phyloP scores from a whole-genome alignment of 2,113 vertebrate genomes.

The Corythoichthys intestinalis region DNA sequence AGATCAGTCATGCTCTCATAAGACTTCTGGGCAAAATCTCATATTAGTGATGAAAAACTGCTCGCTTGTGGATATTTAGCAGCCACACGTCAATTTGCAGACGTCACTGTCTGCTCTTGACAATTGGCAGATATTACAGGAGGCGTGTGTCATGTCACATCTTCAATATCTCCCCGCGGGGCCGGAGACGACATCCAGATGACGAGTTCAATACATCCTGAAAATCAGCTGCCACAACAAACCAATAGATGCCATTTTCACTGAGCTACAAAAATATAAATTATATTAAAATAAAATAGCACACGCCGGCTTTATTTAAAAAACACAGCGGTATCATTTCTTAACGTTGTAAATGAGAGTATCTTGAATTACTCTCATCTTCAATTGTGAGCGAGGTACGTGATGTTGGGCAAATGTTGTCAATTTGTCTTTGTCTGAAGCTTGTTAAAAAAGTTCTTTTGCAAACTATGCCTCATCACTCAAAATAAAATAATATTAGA shows the following conservation, averaged over 20 bases:
- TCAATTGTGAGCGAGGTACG: too few relatives aligned
- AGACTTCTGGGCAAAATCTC: conserved; percentile 26
- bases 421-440: too few relatives aligned
- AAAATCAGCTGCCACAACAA: conserved; percentile 13
- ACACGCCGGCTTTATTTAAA: not conserved
- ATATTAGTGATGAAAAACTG: conserved; percentile 38
- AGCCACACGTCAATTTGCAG: conserved; percentile 41
- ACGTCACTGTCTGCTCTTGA: conserved; percentile 35
- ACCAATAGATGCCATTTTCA: conserved; percentile 4
- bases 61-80: conserved; percentile 35
- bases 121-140: conserved; percentile 36
- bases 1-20: conserved; percentile 20
- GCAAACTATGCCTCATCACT: too few relatives aligned
- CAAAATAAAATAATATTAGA: too few relatives aligned
- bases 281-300: not conserved
- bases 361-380: too few relatives aligned
- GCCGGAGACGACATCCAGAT: conserved; percentile 33
- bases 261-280: not conserved
- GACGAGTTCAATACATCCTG: conserved; percentile 23
- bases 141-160: conserved; percentile 47
- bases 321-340: too few relatives aligned
- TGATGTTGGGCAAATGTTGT: too few relatives aligned
- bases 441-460: too few relatives aligned
- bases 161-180: conserved; percentile 41
- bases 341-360: too few relatives aligned